These are phyloP conservation scores for Denticeps clupeoides DNA, from an alignment of 2,797 vertebrate genomes.

Conservation along the genomic window DNA sequence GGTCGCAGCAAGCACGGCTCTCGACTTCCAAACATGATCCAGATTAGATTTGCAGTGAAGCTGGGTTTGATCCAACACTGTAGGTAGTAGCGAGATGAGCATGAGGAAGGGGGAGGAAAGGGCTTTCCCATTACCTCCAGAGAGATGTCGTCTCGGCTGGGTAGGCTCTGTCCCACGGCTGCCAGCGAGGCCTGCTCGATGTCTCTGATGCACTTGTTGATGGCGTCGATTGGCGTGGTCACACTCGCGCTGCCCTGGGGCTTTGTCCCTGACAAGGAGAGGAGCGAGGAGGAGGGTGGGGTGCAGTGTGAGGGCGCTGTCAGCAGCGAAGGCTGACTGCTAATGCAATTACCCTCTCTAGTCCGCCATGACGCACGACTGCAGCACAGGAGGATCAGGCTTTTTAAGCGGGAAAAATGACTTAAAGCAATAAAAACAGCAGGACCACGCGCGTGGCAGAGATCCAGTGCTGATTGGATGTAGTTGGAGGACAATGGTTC, in stretches of 20 bases:
- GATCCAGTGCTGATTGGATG: no score
- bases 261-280: constrained; percentile 75
- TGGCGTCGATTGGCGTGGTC: constrained; percentile 91
- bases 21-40: no score
- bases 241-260: constrained; percentile 91
- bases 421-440: no score
- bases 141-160: constrained; percentile 91
- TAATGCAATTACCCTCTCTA: not conserved
- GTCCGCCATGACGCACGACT: no score
- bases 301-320: not conserved
- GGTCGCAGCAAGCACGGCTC: constrained; percentile 20
- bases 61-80: no score
- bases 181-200: constrained; percentile 93
- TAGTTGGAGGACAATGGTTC: constrained; percentile 14
- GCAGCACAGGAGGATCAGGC: no score
- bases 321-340: not conserved
- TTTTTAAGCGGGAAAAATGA: no score
- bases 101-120: no score
- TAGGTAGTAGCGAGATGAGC: no score
- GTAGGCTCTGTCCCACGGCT: constrained; percentile 82
- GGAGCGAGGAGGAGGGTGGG: constrained; percentile 4
- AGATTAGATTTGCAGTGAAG: no score
- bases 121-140: constrained; percentile 95
- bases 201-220: constrained; percentile 92
- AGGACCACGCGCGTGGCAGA: no score